Evolutionary conservation across 2,888 invertebrate genomes (phyloP).

Genomic region (Monochamus alternatus): DNA sequence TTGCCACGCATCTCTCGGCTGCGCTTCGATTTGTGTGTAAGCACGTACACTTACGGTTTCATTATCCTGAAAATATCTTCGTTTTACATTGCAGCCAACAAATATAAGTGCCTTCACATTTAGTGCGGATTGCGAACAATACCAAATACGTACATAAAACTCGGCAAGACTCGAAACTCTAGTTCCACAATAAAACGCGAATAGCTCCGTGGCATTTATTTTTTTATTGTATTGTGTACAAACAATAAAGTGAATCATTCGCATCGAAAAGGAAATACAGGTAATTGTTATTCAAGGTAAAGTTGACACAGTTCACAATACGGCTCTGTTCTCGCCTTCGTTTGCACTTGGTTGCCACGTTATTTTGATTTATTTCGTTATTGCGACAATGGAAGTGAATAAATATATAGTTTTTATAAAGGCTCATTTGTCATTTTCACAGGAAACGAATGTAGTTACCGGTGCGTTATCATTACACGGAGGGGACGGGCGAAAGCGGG

Average conservation of each 20-base stretch:
- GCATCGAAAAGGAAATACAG: slow-evolving; percentile 66
- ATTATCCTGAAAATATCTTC: too few species aligned
- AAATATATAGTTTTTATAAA: slow-evolving; percentile 23
- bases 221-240: slow-evolving; percentile 41
- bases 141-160: slow-evolving; percentile 20
- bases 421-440: slow-evolving; percentile 39
- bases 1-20: too few species aligned
- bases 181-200: slow-evolving; percentile 2
- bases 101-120: background rate
- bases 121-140: background rate
- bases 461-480: slow-evolving; percentile 5
- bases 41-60: too few species aligned
- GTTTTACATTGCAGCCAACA: background rate
- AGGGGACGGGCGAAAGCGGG: background rate
- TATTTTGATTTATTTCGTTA: slow-evolving; percentile 31
- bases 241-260: slow-evolving; percentile 53
- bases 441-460: slow-evolving; percentile 21
- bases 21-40: too few species aligned
- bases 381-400: slow-evolving; percentile 14
- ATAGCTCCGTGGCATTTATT: slow-evolving; percentile 5
- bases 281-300: slow-evolving; percentile 69
- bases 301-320: slow-evolving; percentile 64
- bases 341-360: slow-evolving; percentile 22
- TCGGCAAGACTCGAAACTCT: background rate
- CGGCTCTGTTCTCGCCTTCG: slow-evolving; percentile 51